Percentiles rank a stretch among this genome's conserved stretches.
phyloP scores from a whole-genome alignment of 1,140 invertebrate genomes.

The Hyposmocoma kahamanoa region DNA sequence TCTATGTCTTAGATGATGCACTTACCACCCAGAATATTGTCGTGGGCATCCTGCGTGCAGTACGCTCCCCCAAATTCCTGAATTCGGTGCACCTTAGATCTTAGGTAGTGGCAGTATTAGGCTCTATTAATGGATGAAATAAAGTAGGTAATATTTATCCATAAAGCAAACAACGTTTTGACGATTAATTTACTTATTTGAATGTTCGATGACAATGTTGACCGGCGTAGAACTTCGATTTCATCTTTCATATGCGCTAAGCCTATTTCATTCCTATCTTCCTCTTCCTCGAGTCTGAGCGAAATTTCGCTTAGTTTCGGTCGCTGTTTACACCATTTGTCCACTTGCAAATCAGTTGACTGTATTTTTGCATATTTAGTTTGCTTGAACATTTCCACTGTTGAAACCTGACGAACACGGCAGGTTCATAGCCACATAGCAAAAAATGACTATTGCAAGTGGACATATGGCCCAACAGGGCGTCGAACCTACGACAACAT shows the following conservation, averaged over 20 bases:
- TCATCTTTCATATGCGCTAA: background rate
- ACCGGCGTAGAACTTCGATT: constrained; percentile 21
- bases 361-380: background rate
- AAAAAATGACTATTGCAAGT: background rate
- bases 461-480: constrained; percentile 4
- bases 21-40: constrained; percentile 10
- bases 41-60: background rate
- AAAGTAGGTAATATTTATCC: background rate
- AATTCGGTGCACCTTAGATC: constrained; percentile 10
- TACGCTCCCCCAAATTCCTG: background rate
- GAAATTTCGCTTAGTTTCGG: background rate
- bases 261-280: background rate
- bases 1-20: constrained; percentile 23
- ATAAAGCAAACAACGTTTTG: background rate
- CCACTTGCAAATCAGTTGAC: background rate
- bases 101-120: constrained; percentile 10
- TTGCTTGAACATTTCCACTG: background rate
- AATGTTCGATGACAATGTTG: constrained; percentile 72
- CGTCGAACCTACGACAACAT: constrained; percentile 46
- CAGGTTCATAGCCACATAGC: background rate
- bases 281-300: no score
- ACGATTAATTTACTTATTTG: constrained; percentile 27
- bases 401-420: background rate
- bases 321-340: background rate
- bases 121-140: constrained; percentile 5